Conservation (phyloP, 1,140 invertebrate species). For the Drosophila micromelanica region DNA sequence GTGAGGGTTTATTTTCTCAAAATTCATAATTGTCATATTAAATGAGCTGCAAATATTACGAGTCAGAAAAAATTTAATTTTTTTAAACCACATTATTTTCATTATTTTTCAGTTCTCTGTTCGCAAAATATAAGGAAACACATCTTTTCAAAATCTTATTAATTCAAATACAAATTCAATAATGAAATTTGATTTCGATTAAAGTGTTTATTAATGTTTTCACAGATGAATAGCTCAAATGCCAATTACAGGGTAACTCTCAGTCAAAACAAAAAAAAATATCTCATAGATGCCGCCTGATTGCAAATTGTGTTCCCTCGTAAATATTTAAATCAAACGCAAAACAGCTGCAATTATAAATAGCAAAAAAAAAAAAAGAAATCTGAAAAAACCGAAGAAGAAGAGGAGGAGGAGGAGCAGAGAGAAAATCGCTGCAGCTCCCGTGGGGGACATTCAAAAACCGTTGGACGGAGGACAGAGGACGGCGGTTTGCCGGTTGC, state of each 20-base stretch:
- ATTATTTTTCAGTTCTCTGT: too few relatives aligned
- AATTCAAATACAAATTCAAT: not conserved
- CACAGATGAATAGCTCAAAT: too few relatives aligned
- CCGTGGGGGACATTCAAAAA: slow-evolving; percentile 4
- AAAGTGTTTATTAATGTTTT: not conserved
- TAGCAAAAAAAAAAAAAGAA: slow-evolving; percentile 9
- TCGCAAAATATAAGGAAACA: too few relatives aligned
- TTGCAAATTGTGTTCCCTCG: slow-evolving; percentile 10
- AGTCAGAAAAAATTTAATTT: too few relatives aligned
- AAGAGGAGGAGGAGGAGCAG: too few relatives aligned
- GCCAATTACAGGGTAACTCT: not conserved
- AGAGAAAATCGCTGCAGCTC: slow-evolving; percentile 29
- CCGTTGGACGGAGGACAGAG: too few relatives aligned
- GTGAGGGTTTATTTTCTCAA: not conserved
- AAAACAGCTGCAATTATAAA: slow-evolving; percentile 52
- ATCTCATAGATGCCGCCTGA: slow-evolving; percentile 4
- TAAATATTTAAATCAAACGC: slow-evolving; percentile 44
- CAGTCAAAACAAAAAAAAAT: not conserved
- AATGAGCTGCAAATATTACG: not conserved
- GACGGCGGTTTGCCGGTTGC: slow-evolving; percentile 32
- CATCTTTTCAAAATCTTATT: too few relatives aligned
- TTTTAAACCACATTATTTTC: too few relatives aligned
- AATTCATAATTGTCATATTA: not conserved
- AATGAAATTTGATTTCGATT: not conserved
- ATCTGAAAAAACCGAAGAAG: not conserved